A percentile compares a stretch with the other conserved stretches of the same genome.
These are phyloP conservation scores for Scaptomyza parva DNA, from an alignment of 2,888 invertebrate genomes.

Conservation along the genomic window DNA sequence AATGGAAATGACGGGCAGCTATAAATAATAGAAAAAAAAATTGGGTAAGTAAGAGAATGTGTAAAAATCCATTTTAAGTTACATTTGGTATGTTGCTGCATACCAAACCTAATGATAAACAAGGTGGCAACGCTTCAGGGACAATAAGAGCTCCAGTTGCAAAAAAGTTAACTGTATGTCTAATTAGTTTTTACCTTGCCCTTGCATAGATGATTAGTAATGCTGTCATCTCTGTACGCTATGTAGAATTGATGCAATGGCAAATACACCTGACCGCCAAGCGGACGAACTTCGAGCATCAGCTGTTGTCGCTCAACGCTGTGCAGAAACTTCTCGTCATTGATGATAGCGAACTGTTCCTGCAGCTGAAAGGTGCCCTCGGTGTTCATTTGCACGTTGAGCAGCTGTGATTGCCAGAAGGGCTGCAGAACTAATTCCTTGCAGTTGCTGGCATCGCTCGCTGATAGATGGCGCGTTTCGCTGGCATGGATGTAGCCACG, in stretches of 20 bases:
- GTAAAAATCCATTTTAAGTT: background rate
- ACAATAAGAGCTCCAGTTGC: background rate
- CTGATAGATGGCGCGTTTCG: slow-evolving; percentile 67
- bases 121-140: background rate
- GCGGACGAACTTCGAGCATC: slow-evolving; percentile 86
- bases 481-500: slow-evolving; percentile 82
- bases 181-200: slow-evolving; percentile 85
- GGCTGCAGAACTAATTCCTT: slow-evolving; percentile 77
- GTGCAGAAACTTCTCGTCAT: slow-evolving; percentile 86
- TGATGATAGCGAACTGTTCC: slow-evolving; percentile 86
- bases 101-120: background rate
- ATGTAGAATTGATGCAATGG: slow-evolving; percentile 87
- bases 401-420: slow-evolving; percentile 81
- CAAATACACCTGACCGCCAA: slow-evolving; percentile 85
- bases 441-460: slow-evolving; percentile 37
- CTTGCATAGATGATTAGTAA: slow-evolving; percentile 86
- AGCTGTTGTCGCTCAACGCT: slow-evolving; percentile 86
- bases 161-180: background rate
- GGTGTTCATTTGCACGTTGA: slow-evolving; percentile 56
- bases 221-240: slow-evolving; percentile 86
- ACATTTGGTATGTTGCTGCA: background rate
- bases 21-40: background rate
- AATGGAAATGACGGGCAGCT: slow-evolving; percentile 87
- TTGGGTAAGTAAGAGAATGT: background rate
- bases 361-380: slow-evolving; percentile 74